These are phyloP conservation scores for Seladonia tumulorum DNA, from an alignment of 2,888 invertebrate genomes.

Conservation along the genomic window DNA sequence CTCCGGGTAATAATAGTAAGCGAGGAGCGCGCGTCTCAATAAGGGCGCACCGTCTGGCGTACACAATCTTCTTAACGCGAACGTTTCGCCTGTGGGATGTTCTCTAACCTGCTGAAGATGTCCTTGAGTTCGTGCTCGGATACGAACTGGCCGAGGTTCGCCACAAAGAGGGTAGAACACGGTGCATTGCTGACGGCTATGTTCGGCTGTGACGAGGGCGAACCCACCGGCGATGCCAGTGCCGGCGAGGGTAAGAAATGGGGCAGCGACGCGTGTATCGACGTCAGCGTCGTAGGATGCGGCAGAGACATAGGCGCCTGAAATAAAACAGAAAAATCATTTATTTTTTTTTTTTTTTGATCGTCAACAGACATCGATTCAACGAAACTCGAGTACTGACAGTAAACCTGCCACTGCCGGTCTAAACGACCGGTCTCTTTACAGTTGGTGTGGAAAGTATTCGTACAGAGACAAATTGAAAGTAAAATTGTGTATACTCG, in stretches of 20 bases:
- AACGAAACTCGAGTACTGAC: neutral
- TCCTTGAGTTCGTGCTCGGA: conserved; percentile 99
- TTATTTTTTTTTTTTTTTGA: conserved; percentile 6
- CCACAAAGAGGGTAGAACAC: conserved; percentile 99
- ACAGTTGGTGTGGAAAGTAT: no score
- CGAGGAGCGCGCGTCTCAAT: neutral
- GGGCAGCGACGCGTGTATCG: conserved; percentile 90
- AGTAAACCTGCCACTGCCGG: neutral
- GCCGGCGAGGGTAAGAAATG: conserved; percentile 97
- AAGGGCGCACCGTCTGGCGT: neutral
- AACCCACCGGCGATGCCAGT: conserved; percentile 95
- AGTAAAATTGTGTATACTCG: no score
- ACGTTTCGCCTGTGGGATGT: conserved; percentile 14
- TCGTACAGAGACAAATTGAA: no score
- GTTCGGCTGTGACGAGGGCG: conserved; percentile 89
- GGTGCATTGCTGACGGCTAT: conserved; percentile 92
- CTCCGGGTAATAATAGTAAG: neutral
- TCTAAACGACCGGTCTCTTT: neutral
- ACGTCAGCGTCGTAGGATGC: conserved; percentile 88
- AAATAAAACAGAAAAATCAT: conserved; percentile 57
- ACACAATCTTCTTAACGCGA: conserved; percentile 16
- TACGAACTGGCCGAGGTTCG: conserved; percentile 98
- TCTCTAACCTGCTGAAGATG: conserved; percentile 96
- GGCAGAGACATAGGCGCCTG: conserved; percentile 87
- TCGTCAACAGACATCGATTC: neutral